Percentiles rank a stretch among this genome's conserved stretches.
phyloP scores from a whole-genome alignment of 1,140 invertebrate genomes.

The Mamestra configurata region DNA sequence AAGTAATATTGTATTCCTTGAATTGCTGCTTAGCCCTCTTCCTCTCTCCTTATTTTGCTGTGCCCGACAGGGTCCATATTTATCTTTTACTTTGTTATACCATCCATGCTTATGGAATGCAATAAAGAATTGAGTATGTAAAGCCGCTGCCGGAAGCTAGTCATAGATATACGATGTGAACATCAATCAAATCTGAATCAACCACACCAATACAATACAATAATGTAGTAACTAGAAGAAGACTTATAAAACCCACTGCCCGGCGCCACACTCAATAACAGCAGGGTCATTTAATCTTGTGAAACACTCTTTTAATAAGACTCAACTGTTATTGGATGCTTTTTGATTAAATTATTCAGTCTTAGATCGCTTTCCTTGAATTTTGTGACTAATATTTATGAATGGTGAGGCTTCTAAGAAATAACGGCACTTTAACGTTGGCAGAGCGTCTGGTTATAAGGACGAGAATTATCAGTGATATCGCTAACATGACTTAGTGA shows the following conservation, averaged over 20 bases:
- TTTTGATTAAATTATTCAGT: constrained; percentile 18
- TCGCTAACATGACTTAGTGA: no score
- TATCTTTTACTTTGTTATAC: no score
- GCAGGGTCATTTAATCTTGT: constrained; percentile 24
- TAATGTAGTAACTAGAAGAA: neutral
- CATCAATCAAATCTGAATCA: neutral
- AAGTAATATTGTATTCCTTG: no score
- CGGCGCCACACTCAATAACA: constrained; percentile 18
- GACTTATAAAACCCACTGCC: neutral
- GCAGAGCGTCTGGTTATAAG: neutral
- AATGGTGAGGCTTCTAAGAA: constrained; percentile 18
- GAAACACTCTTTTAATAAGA: neutral
- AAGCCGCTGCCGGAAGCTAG: no score
- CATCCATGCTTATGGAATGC: no score
- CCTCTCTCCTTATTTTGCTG: no score
- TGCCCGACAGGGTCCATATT: no score
- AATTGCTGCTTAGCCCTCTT: no score
- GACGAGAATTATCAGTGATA: neutral
- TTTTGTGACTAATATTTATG: constrained; percentile 29
- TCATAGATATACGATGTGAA: neutral
- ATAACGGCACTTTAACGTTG: constrained; percentile 23
- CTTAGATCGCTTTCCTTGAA: neutral
- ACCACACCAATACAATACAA: neutral
- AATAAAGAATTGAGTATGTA: no score
- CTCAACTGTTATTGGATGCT: constrained; percentile 16